These are phyloP conservation scores for Urophycis tenuis DNA, from an alignment of 2,797 vertebrate species.

Conservation along the genomic window DNA sequence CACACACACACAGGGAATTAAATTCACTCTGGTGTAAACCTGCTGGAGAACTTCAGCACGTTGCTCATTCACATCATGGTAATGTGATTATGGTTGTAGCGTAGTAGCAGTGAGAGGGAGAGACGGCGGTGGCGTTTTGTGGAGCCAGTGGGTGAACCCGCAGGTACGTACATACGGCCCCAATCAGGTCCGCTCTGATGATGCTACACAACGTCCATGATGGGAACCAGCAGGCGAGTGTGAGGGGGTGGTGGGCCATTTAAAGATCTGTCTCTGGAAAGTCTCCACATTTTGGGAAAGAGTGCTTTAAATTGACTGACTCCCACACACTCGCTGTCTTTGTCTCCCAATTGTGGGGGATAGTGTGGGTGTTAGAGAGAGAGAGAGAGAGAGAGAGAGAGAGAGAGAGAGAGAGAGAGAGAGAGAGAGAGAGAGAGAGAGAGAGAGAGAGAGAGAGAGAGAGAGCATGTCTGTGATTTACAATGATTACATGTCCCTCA, in stretches of 20 bases:
- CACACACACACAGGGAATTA: neutral
- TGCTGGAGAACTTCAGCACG: neutral
- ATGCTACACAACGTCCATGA: neutral
- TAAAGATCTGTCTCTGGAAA: too few species aligned
- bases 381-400: neutral
- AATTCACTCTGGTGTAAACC: neutral
- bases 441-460: too few species aligned
- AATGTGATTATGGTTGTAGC: neutral
- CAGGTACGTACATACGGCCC: neutral
- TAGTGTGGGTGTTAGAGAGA: neutral
- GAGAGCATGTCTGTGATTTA: neutral
- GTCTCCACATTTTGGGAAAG: neutral
- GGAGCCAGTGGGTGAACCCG: neutral
- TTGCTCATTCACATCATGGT: neutral
- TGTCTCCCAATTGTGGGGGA: neutral
- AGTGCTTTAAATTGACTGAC: neutral
- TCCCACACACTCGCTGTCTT: neutral
- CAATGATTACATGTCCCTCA: neutral
- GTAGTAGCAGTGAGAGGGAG: neutral
- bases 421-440: too few species aligned
- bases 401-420: neutral
- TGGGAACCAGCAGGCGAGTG: neutral
- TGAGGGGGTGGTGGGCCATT: neutral
- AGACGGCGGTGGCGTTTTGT: neutral
- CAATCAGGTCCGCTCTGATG: neutral